These are phyloP conservation scores for Malaclemys terrapin DNA, from an alignment of 2,113 vertebrate species.

Conservation along the genomic window DNA sequence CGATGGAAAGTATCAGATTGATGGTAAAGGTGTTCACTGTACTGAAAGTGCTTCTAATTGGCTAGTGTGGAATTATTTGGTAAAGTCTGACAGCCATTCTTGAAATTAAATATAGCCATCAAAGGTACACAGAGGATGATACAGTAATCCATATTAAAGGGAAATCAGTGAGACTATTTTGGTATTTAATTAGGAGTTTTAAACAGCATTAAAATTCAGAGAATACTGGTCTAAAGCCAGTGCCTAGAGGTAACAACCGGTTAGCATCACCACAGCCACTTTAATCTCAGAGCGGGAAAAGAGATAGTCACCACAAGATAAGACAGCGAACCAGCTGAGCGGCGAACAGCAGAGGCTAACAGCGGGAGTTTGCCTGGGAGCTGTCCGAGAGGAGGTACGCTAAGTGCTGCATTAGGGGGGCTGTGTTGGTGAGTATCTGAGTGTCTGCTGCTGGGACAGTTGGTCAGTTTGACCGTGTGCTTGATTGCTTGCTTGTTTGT, in stretches of 20 bases:
- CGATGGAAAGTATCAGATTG: background rate
- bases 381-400: no score
- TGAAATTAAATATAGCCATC: background rate
- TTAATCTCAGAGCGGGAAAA: background rate
- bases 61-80: background rate
- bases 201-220: slow-evolving; percentile 18
- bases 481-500: no score
- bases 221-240: background rate
- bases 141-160: background rate
- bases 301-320: background rate
- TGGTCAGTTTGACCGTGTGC: no score
- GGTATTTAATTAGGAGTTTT: background rate
- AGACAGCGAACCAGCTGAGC: no score
- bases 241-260: background rate
- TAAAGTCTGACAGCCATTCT: background rate
- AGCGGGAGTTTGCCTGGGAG: no score
- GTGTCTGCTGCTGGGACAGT: no score
- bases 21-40: background rate
- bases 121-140: background rate
- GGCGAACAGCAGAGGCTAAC: no score
- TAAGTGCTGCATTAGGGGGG: no score
- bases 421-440: no score
- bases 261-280: background rate
- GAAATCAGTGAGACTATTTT: background rate
- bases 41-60: background rate